Conservation (phyloP, 2,888 invertebrate genomes). For the Onthophagus sagittarius region DNA sequence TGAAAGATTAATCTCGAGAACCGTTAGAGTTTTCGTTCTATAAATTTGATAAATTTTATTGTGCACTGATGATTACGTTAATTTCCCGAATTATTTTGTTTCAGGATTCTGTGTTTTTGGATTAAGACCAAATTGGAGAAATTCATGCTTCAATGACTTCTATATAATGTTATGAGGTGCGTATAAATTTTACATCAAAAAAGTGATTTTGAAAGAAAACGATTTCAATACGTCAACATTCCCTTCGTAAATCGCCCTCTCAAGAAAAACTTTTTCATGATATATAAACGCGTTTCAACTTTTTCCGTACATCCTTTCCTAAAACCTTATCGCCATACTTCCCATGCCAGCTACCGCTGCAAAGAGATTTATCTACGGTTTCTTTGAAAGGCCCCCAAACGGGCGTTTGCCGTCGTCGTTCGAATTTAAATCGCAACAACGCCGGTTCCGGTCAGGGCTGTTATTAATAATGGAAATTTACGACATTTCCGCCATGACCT, state of each 20-base stretch:
- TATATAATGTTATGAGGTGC: neutral
- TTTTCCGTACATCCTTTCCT: neutral
- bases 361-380: neutral
- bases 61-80: neutral
- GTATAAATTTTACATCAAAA: neutral
- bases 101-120: neutral
- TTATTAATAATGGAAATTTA: neutral
- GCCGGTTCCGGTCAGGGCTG: neutral
- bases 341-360: neutral
- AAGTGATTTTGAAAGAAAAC: neutral
- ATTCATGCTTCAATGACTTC: neutral
- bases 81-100: neutral
- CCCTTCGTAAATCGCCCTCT: neutral
- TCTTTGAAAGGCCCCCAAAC: neutral
- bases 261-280: neutral
- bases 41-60: neutral
- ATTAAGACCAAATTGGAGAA: neutral
- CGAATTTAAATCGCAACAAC: neutral
- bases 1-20: neutral
- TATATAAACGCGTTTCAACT: neutral
- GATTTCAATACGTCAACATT: neutral
- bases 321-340: neutral
- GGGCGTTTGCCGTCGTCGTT: neutral
- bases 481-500: neutral
- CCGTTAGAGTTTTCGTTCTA: neutral